Evolutionary conservation across 2,113 vertebrate genomes (phyloP), one percentile per base, ranked within the genome.

Genomic region (Harpagus bidentatus): DNA sequence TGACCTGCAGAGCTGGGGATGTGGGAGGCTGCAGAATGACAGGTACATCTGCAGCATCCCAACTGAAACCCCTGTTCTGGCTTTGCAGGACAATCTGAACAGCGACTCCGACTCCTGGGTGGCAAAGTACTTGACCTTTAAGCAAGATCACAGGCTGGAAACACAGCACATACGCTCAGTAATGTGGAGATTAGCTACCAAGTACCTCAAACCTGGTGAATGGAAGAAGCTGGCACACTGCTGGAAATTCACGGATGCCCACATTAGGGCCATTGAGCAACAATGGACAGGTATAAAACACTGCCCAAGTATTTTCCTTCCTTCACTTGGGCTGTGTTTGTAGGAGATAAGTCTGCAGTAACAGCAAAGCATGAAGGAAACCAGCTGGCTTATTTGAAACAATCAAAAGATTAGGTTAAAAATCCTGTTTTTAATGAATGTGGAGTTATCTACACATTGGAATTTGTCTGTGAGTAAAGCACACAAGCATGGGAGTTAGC

Each of bases 191-290:
- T 97, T 99, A 47, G 99, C 99, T 69, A 99, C 98, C 2, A 98
- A 98, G 83, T 97, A 98, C 80, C 98, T 99, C 58, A 98, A 90
- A 71, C 98, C 98, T 3, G 98, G 97, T 0, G 99, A 99, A 81
- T 99, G 99, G 99, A 99, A 99, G 97, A 98, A 98, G 83, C 98
- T 99, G 56, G 99, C 98, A 0, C 98, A 98, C 36, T 95, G 97
- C 96, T 99, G 99, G 99, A 98, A 98, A 50, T 99, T 99, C 97
- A 99, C 98, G 0, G 98, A 99, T 26, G 98, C 98, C 10, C 99
- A 99, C 7, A 86, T 99, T 36, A 96, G 96, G 5, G 99, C 99
- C 47, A 98, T 99, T 22, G 99, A 99, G 70, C 99, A 99, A 1
- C 99, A 99, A 74, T 99, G 99, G 99, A 98, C 99, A 97, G 99